Conservation (phyloP, 2,797 vertebrate species). For the Siniperca undulata region DNA sequence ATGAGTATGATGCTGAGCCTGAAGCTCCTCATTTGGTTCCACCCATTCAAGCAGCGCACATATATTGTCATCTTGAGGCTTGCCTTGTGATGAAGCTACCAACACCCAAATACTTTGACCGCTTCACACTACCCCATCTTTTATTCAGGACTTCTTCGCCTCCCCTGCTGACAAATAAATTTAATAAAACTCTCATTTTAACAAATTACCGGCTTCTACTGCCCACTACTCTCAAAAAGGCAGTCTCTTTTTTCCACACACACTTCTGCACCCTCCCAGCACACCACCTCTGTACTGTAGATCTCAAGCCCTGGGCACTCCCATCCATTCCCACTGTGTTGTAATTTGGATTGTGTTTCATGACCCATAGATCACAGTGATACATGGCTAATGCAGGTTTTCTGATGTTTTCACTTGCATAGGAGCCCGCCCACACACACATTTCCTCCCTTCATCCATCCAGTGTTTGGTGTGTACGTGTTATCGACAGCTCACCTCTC, state of each 20-base stretch:
- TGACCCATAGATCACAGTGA: conserved; percentile 71
- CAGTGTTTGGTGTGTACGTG: conserved; percentile 27
- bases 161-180: conserved; percentile 72
- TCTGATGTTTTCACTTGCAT: conserved; percentile 42
- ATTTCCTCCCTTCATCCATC: conserved; percentile 19
- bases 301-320: conserved; percentile 56
- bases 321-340: conserved; percentile 67
- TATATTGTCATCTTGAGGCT: conserved; percentile 54
- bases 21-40: conserved; percentile 59
- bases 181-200: conserved; percentile 78
- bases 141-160: conserved; percentile 74
- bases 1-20: conserved; percentile 48
- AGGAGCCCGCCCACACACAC: neutral
- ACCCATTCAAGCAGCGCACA: conserved; percentile 46
- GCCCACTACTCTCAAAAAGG: conserved; percentile 54
- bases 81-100: conserved; percentile 32
- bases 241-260: neutral
- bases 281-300: conserved; percentile 51
- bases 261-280: conserved; percentile 24
- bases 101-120: conserved; percentile 66
- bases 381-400: conserved; percentile 51
- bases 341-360: conserved; percentile 74
- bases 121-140: conserved; percentile 69
- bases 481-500: conserved; percentile 85
- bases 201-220: conserved; percentile 74